These are phyloP conservation scores for Harpagifer antarcticus DNA, from an alignment of 2,797 vertebrate genomes.

Conservation along the genomic window DNA sequence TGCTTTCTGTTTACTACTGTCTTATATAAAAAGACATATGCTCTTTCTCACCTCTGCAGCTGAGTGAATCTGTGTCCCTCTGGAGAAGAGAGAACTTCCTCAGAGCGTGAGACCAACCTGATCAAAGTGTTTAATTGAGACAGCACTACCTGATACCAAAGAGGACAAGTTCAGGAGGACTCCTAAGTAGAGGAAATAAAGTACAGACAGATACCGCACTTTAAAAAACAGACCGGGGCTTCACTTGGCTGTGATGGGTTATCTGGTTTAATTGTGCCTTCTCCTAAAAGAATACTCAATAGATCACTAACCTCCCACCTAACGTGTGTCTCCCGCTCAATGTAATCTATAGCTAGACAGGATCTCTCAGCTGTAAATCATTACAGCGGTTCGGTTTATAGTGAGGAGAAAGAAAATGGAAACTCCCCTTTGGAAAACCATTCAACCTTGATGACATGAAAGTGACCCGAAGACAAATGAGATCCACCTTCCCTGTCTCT, in stretches of 20 bases:
- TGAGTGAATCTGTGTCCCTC: neutral
- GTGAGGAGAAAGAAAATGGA: constrained; percentile 6
- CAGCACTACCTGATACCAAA: constrained; percentile 8
- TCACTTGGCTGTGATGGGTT: constrained; percentile 1
- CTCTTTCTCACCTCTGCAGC: neutral
- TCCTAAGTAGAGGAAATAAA: neutral
- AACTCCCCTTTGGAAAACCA: constrained; percentile 1
- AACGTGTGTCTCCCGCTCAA: neutral
- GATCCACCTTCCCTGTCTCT: neutral
- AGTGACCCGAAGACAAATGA: neutral
- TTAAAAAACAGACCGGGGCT: neutral
- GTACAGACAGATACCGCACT: constrained; percentile 10
- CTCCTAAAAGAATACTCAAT: constrained; percentile 9
- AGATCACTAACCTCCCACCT: neutral
- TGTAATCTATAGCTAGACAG: constrained; percentile 3
- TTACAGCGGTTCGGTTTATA: constrained; percentile 10
- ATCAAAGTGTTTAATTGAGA: constrained; percentile 31
- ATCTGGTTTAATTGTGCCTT: constrained; percentile 11
- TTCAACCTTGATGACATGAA: neutral
- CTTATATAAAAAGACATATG: neutral
- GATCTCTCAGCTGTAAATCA: neutral
- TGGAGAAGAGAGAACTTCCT: neutral
- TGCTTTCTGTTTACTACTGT: neutral
- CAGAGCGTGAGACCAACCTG: constrained; percentile 23
- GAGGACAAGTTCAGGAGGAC: neutral